A percentile compares a stretch with the other conserved stretches of the same genome.
Evolutionary conservation across 2,888 invertebrate genomes (phyloP).

Genomic region (Venustoraphidia nigricollis): DNA sequence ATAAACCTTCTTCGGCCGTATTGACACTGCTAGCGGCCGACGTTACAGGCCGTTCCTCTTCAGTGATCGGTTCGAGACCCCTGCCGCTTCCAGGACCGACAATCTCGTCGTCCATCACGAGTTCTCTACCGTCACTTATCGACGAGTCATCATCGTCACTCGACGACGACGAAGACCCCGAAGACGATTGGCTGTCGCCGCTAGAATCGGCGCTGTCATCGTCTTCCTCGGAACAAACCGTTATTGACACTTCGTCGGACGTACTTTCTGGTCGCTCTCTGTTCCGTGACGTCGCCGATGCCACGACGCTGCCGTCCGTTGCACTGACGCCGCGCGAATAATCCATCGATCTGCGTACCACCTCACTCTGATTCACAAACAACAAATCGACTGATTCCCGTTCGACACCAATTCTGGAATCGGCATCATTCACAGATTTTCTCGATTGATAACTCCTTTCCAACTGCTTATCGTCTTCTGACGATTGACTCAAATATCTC

Average conservation of each 20-base stretch:
- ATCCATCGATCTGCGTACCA: too few relatives aligned
- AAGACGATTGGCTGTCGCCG: slow-evolving; percentile 11
- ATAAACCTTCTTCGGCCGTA: slow-evolving; percentile 11
- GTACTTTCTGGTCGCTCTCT: slow-evolving; percentile 23
- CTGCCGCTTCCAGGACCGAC: slow-evolving; percentile 18
- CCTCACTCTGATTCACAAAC: too few relatives aligned
- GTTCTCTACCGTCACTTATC: slow-evolving; percentile 2
- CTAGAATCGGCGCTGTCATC: slow-evolving; percentile 15
- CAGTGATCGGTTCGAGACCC: slow-evolving; percentile 27
- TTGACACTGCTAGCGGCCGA: slow-evolving; percentile 16
- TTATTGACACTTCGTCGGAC: slow-evolving; percentile 37
- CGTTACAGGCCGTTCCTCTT: slow-evolving; percentile 23
- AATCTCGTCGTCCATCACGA: slow-evolving; percentile 13
- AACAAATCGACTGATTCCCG: too few relatives aligned
- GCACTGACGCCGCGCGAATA: too few relatives aligned
- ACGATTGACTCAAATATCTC: too few relatives aligned
- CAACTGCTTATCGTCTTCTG: too few relatives aligned
- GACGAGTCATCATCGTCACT: slow-evolving; percentile 12
- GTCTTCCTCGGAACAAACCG: slow-evolving; percentile 21
- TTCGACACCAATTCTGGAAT: too few relatives aligned
- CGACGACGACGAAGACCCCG: background rate
- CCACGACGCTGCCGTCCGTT: slow-evolving; percentile 20
- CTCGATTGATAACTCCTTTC: background rate
- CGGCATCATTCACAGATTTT: background rate
- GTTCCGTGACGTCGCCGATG: slow-evolving; percentile 24